Percentiles rank a stretch among this genome's conserved stretches.
Conservation (phyloP, 1,140 invertebrate genomes). For the Cotesia glomerata region DNA sequence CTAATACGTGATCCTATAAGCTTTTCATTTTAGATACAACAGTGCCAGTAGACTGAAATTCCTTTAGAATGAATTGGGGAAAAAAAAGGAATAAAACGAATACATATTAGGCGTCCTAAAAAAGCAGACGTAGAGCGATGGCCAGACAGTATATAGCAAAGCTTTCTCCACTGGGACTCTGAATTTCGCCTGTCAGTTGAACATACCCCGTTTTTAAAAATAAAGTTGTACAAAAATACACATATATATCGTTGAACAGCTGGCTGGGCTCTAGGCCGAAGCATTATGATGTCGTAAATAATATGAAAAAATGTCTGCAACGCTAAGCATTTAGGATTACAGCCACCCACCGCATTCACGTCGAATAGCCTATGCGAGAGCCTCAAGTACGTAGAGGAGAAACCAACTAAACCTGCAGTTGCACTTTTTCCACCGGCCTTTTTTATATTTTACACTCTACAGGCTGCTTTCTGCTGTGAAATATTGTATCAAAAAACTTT, state of each 20-base stretch:
- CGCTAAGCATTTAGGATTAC: constrained; percentile 31
- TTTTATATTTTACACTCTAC: neutral
- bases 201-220: neutral
- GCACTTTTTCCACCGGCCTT: neutral
- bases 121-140: neutral
- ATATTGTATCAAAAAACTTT: neutral
- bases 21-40: neutral
- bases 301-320: constrained; percentile 35
- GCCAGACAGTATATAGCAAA: neutral
- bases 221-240: constrained; percentile 2
- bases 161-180: neutral
- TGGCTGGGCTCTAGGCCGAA: constrained; percentile 2
- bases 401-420: neutral
- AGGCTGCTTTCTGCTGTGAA: neutral
- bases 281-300: constrained; percentile 36
- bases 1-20: no score
- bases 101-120: neutral
- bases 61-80: neutral
- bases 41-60: neutral
- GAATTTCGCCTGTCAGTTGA: neutral
- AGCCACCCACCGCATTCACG: constrained; percentile 6
- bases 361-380: constrained; percentile 3
- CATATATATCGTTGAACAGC: constrained; percentile 1
- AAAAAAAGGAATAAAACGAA: neutral
- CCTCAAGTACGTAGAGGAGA: neutral